Base-by-base conservation (phyloP, 2,113 vertebrate genomes). In the Lepisosteus osseus region DNA sequence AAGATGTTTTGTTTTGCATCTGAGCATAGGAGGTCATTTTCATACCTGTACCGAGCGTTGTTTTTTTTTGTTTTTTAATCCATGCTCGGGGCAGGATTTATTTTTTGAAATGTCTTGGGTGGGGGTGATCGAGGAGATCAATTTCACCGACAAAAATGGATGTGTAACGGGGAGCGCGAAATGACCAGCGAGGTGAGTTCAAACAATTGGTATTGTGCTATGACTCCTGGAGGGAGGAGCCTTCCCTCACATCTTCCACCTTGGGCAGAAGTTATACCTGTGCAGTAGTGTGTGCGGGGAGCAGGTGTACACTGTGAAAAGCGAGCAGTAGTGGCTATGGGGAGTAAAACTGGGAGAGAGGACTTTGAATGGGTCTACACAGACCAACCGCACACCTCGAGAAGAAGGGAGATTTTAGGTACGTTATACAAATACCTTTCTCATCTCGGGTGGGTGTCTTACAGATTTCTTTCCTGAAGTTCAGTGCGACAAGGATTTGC, bases 281-380 rank as follows among this genome's bases (percentile, higher is more conserved):
- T 40, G 40, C 44, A 13, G 6, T 9, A 54, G 56, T 12, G 65
- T 67, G 63, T 69, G 67, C 40, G 45, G 17, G 47, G 17, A 43
- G 47, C 15, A 61, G 62, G 8, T 54, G 54, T 41, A 12, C 12
- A 5, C 59, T 3, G 66, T 61, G 67, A 51, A 40, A 65, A 47
- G 40, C 78, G 76, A 54, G 70, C 40, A 75, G 72, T 41, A 74
- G 6, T 72, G 76, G 55, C 13, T 43, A 98, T 98, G 97, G 97
- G 93, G 1, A 95, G 94, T 69, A 61, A 88, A 62, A 92, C 88
- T 40, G 88, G 79, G 42, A 93, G 95, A 54, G 84, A 13, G 3
- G 95, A 98, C 77, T 99, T 99, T 89, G 95, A 99, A 85, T 98
- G 97, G 97, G 97, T 97, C 69, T 98, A 98, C 85, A 94, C 81